Evolutionary conservation across 2,113 vertebrate species (phyloP), one percentile per base, ranked within the genome.

Genomic region (Spea bombifrons): DNA sequence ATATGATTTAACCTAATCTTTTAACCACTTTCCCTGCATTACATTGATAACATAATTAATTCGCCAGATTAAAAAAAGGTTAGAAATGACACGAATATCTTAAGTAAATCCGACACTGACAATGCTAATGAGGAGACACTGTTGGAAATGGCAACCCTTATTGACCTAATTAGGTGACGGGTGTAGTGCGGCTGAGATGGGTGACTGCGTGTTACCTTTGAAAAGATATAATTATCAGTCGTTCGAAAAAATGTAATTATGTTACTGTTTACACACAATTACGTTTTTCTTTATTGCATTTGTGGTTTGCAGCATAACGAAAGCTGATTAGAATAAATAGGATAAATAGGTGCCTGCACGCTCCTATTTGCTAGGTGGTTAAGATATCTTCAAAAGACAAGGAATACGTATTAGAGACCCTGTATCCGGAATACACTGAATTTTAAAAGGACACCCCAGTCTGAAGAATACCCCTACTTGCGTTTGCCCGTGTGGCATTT

Each of bases 1-100:
- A 74, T 74, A 8, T 74, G 78, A 80, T 80, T 80, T 74, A 73
- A 50, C 17, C 13, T 80, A 73, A 61, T 74, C 57, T 79, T 67
- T 79, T 52, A 30, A 73, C 61, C 50, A 49, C 63, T 67, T 63
- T 50, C 49, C 55, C 49, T 30, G 78, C 46, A 80, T 65, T 49
- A 3, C n/a, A 67, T 59, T 61, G 64, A 68, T 74, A 74, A 50
- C 17, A 80, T 80, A 74, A 80, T 80, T 73, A 71, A 74, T 73
- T 53, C 61, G 55, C 45, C 9, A 47, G 13, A 74, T 68, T 49
- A n/a, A 74, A 67, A 67, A 74, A 12, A 44, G 17, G 53, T 49
- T 50, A 77, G 49, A 70, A 70, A 67, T 12, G 55, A 59, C 12
- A 30, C 43, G 66, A 49, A 50, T 77, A 68, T 77, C 75, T 63